Evolutionary conservation across 2,113 vertebrate species (phyloP).

Genomic region (Hyla sarda): DNA sequence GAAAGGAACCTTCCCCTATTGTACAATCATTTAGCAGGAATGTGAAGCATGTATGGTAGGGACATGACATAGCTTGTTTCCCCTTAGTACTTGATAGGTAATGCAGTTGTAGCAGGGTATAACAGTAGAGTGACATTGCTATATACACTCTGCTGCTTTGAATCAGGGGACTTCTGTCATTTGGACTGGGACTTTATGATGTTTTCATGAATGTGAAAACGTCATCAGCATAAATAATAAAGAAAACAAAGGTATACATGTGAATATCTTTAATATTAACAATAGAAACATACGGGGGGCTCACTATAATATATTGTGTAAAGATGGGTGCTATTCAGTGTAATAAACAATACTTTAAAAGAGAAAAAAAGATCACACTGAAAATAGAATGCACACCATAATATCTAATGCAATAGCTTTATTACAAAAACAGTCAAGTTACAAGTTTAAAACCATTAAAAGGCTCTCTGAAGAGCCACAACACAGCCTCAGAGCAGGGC

Average conservation of each 20-base stretch:
- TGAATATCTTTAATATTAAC: too few relatives aligned
- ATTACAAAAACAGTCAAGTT: too few relatives aligned
- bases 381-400: too few relatives aligned
- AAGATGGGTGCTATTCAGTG: too few relatives aligned
- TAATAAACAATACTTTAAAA: too few relatives aligned
- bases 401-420: too few relatives aligned
- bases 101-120: neutral
- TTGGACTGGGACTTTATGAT: neutral
- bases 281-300: too few relatives aligned
- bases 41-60: constrained; percentile 17
- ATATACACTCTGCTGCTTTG: neutral
- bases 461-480: too few relatives aligned
- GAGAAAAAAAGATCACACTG: too few relatives aligned
- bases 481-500: too few relatives aligned
- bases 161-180: neutral
- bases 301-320: too few relatives aligned
- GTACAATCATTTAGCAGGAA: neutral
- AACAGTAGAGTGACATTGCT: neutral
- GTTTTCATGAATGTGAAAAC: neutral
- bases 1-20: neutral
- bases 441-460: too few relatives aligned
- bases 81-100: neutral
- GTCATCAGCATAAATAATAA: neutral
- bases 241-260: neutral
- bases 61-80: constrained; percentile 38